Base-by-base conservation (phyloP, 2,888 invertebrate genomes). In the Calephelis perditalis region DNA sequence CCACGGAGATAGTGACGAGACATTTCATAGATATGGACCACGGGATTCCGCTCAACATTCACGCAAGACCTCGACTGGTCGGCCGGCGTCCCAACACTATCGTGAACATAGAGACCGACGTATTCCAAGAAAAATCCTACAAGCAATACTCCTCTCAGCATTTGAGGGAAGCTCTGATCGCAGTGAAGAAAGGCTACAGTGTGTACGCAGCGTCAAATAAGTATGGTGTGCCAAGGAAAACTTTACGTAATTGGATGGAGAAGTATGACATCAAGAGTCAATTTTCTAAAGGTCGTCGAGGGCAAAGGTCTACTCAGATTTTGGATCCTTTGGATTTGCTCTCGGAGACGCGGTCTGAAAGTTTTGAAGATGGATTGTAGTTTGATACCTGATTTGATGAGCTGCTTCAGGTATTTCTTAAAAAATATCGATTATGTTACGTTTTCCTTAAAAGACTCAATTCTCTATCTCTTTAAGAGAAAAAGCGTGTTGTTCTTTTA, bases 241-340 rank as follows among this genome's bases (percentile, higher is more conserved):
- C 92, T 40, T 73, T 92, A 36, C 72, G 92, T 60, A 92, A 92
- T 73, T 92, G 92, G 90, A 92, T 92, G 92, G 92, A 91, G 59
- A 91, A 92, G 62, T 91, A 91, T 64, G 90, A 91, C 70, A 91
- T 91, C 44, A 90, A 91, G 70, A 91, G 91, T 68, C 91, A 91
- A 72, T 91, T 90, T 68, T 91, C 91, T 0, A 88, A 90, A 70
- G 91, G 91, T 0, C 73, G 91, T 1, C 82, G 91, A 1, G 91
- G 91, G 0, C 73, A 85, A 0, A 73, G 87, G 49, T 73, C 80
- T 0, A 74, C 76, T 1, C 84, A 82, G 66, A 82, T 87, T 0
- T 49, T 87, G 56, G 89, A 89, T 56, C 90, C 90, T 1, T 61
- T 89, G 57, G 84, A 88, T 57, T 68, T 88, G 64, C 82, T 90